phyloP scores from a whole-genome alignment of 2,113 vertebrate genomes.

The Grantiella picta region DNA sequence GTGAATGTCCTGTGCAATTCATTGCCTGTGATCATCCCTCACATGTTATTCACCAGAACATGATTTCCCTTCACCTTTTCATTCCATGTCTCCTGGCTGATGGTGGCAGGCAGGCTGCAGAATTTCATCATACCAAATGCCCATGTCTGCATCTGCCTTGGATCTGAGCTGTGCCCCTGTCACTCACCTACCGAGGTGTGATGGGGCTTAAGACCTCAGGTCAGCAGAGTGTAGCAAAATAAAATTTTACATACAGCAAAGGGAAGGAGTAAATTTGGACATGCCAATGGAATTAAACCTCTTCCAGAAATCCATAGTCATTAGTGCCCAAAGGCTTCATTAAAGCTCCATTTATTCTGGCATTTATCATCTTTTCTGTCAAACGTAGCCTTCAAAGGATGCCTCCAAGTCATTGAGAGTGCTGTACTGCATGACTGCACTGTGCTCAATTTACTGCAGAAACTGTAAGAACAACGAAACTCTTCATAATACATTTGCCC shows the following conservation, averaged over 20 bases:
- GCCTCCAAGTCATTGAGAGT: neutral
- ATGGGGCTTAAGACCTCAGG: neutral
- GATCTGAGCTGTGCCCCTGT: neutral
- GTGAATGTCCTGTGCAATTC: neutral
- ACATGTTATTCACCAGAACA: neutral
- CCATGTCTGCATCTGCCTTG: neutral
- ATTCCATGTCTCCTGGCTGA: neutral
- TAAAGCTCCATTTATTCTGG: constrained; percentile 7
- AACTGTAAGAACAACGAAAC: neutral
- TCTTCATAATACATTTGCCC: neutral
- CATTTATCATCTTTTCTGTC: constrained; percentile 21
- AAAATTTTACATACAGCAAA: neutral
- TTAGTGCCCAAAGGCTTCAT: neutral
- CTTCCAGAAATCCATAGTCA: neutral
- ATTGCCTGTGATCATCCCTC: neutral
- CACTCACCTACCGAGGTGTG: neutral
- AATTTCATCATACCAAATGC: neutral
- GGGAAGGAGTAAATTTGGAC: neutral
- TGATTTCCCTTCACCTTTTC: neutral
- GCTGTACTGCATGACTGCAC: neutral
- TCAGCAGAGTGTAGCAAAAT: neutral
- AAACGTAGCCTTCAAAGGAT: neutral
- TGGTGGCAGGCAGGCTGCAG: neutral
- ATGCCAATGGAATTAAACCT: neutral
- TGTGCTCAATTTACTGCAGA: neutral